Conservation (phyloP, 2,797 vertebrate species). For the Oreonectes daqikongensis region DNA sequence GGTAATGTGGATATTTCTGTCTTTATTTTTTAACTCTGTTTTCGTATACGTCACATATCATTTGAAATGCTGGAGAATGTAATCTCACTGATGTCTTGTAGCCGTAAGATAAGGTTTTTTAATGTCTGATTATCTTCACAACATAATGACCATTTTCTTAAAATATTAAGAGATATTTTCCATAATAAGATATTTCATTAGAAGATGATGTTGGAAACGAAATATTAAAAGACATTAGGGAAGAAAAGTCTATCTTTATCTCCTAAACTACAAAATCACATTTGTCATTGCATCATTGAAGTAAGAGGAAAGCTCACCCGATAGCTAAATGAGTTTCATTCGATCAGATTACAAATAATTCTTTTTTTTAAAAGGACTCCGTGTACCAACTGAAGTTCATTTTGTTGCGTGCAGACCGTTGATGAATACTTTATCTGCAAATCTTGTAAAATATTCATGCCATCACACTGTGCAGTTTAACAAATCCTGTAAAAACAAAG, state of each 20-base stretch:
- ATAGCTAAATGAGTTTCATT: slow-evolving; percentile 2
- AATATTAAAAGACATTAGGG: not conserved
- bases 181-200: not conserved
- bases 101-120: not conserved
- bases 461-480: not conserved
- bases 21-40: too few species aligned
- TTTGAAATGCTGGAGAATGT: not conserved
- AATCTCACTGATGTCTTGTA: not conserved
- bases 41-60: not conserved
- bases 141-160: not conserved
- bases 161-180: too few species aligned
- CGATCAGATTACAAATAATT: not conserved
- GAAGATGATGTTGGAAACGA: not conserved
- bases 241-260: not conserved
- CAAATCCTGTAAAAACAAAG: not conserved
- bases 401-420: not conserved
- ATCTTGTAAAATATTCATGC: slow-evolving; percentile 17
- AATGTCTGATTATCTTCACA: not conserved
- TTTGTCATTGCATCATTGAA: not conserved
- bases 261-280: not conserved
- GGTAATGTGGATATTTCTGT: not conserved
- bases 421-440: slow-evolving; percentile 17
- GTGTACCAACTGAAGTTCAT: not conserved
- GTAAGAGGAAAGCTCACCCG: not conserved
- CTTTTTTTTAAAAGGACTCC: not conserved